phyloP scores from a whole-genome alignment of 1,140 invertebrate species.

The Trachelipus rathkii region DNA sequence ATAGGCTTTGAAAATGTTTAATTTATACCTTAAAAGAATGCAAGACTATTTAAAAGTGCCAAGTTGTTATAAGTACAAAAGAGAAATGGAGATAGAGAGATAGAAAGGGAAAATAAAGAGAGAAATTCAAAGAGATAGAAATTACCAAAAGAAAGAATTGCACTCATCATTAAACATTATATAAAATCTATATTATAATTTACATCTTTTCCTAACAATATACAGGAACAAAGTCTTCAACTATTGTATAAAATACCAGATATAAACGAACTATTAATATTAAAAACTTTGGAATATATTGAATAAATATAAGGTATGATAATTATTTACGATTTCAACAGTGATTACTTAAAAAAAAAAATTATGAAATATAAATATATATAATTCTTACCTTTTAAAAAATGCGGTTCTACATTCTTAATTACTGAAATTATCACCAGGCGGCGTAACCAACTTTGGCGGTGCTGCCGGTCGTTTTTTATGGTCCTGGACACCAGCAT shows the following conservation, averaged over 20 bases:
- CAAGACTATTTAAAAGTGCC: too few relatives aligned
- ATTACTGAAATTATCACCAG: not conserved
- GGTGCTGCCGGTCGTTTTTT: not conserved
- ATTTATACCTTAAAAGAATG: too few relatives aligned
- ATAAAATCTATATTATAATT: not conserved
- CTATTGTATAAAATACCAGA: constrained; percentile 9
- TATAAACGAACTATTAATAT: constrained; percentile 3
- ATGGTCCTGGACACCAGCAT: constrained; percentile 10
- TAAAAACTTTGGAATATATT: not conserved
- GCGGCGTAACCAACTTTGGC: too few relatives aligned
- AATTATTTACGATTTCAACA: too few relatives aligned
- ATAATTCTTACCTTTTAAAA: not conserved
- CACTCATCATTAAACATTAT: not conserved
- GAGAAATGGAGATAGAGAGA: too few relatives aligned
- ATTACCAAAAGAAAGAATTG: not conserved
- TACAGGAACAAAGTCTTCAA: not conserved
- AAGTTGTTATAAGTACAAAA: too few relatives aligned
- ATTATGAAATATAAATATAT: not conserved
- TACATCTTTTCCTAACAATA: not conserved
- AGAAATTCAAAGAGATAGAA: too few relatives aligned
- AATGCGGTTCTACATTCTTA: not conserved
- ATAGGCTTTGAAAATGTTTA: too few relatives aligned
- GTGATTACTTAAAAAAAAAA: too few relatives aligned
- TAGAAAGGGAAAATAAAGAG: too few relatives aligned
- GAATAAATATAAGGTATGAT: too few relatives aligned